phyloP scores from a whole-genome alignment of 2,113 vertebrate genomes.

The Candoia aspera region DNA sequence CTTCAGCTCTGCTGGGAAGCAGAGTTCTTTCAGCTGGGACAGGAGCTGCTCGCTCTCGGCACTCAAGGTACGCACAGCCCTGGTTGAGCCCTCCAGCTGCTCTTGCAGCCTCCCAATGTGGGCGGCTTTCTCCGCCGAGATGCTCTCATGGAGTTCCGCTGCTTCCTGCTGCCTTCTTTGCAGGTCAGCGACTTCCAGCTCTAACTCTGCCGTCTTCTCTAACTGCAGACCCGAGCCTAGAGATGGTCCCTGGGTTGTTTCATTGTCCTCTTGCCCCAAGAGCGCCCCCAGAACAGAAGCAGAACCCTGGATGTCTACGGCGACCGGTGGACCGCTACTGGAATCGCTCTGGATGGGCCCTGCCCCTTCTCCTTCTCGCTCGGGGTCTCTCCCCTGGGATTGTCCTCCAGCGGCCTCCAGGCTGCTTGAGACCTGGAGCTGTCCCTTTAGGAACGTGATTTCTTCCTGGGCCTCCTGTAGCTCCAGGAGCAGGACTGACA shows the following conservation, averaged over 20 bases:
- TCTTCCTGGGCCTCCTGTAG: conserved; percentile 77
- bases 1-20: conserved; percentile 57
- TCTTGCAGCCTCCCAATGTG: conserved; percentile 79
- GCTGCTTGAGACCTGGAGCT: conserved; percentile 50
- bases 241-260: background rate
- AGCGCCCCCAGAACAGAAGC: conserved; percentile 6
- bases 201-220: conserved; percentile 57
- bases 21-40: conserved; percentile 63
- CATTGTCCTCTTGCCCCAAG: conserved; percentile 2
- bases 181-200: conserved; percentile 61
- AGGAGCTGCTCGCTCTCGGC: conserved; percentile 77
- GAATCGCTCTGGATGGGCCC: conserved; percentile 23
- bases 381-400: conserved; percentile 27
- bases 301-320: conserved; percentile 34
- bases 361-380: conserved; percentile 26
- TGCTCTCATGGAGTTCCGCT: conserved; percentile 61
- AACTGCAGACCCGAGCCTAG: conserved; percentile 26
- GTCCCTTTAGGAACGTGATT: conserved; percentile 72
- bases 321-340: background rate
- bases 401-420: conserved; percentile 7
- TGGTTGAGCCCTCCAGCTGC: conserved; percentile 63
- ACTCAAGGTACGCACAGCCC: conserved; percentile 58
- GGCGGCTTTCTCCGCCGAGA: conserved; percentile 62
- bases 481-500: conserved; percentile 74
- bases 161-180: conserved; percentile 57